Evolutionary conservation across 2,113 vertebrate genomes (phyloP).

Genomic region (Nesogale talazaci): DNA sequence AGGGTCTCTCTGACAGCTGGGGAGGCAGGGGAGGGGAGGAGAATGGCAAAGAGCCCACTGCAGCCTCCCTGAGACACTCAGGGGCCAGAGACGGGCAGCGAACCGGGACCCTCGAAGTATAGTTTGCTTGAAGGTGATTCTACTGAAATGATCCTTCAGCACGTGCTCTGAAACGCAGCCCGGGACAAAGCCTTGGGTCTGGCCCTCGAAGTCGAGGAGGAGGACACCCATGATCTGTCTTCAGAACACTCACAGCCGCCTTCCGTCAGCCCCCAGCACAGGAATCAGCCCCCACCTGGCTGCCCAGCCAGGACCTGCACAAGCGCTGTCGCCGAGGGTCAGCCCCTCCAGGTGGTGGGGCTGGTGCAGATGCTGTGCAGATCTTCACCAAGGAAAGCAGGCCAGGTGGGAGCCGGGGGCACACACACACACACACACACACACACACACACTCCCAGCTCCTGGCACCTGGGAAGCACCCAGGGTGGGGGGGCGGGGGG

Average conservation of each 20-base stretch:
- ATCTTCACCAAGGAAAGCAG: not conserved
- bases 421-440: not conserved
- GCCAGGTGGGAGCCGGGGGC: not conserved
- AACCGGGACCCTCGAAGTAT: not conserved
- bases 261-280: fast-evolving
- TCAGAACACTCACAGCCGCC: not conserved
- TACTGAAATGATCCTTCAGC: not conserved
- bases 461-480: not conserved
- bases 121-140: not conserved
- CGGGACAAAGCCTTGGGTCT: not conserved
- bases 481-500: too few species aligned
- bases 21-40: not conserved
- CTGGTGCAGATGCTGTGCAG: fast-evolving
- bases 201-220: not conserved
- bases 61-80: too few species aligned
- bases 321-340: not conserved
- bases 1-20: not conserved
- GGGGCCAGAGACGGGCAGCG: too few species aligned
- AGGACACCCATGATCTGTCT: not conserved
- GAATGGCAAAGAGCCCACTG: not conserved
- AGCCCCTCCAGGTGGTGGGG: not conserved
- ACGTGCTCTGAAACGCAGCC: not conserved
- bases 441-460: not conserved
- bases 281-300: too few species aligned
- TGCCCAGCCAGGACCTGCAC: fast-evolving